Conservation (phyloP, 2,113 vertebrate species). For the Hippocampus barbouri region DNA sequence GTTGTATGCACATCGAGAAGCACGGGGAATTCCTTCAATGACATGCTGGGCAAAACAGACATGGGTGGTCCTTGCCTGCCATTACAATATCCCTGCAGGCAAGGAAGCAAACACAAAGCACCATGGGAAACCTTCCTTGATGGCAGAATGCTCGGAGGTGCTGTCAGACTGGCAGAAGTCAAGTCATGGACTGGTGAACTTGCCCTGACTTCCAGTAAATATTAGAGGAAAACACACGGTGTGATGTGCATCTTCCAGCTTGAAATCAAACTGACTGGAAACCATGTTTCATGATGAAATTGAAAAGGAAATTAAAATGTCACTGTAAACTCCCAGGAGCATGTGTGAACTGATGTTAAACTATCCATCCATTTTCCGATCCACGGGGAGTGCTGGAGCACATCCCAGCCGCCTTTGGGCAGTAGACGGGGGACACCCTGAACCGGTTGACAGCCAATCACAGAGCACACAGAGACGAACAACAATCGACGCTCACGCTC, state of each 20-base stretch:
- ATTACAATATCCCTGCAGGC: conserved; percentile 59
- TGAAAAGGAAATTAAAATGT: conserved; percentile 21
- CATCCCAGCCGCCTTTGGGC: too few relatives aligned
- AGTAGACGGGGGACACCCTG: too few relatives aligned
- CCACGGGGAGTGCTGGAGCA: too few relatives aligned
- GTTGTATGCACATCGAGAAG: conserved; percentile 21
- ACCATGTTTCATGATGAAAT: conserved; percentile 5
- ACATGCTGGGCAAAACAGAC: conserved; percentile 55
- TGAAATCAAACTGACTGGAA: conserved; percentile 18
- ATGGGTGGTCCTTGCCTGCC: conserved; percentile 72
- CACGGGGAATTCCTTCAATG: conserved; percentile 54
- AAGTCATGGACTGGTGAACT: conserved; percentile 28
- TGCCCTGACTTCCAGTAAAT: conserved; percentile 10
- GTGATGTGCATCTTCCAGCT: conserved; percentile 12
- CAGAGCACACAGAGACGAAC: too few relatives aligned
- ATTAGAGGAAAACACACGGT: conserved; percentile 16
- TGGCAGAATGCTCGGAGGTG: conserved; percentile 36
- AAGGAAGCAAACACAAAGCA: conserved; percentile 61
- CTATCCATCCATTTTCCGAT: too few relatives aligned
- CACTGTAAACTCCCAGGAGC: conserved; percentile 5
- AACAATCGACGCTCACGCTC: too few relatives aligned
- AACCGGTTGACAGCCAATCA: too few relatives aligned
- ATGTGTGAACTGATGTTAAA: too few relatives aligned
- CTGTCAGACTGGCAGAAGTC: conserved; percentile 43
- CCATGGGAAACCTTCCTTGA: conserved; percentile 55